Percentiles rank a stretch among this genome's conserved stretches.
phyloP scores from a whole-genome alignment of 2,888 invertebrate species.

The Drosophila fungiperda region DNA sequence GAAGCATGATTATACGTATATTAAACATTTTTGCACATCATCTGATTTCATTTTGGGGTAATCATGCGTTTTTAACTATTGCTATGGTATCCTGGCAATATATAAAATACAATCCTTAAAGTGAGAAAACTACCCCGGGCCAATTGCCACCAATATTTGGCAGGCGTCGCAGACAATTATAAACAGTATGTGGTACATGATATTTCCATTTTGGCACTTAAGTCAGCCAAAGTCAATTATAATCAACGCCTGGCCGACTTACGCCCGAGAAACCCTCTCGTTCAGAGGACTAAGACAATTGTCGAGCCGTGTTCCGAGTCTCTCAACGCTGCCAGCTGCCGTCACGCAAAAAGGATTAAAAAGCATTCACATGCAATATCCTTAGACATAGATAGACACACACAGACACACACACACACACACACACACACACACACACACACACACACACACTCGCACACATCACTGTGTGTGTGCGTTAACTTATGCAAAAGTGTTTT shows the following conservation, averaged over 20 bases:
- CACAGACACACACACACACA: conserved; percentile 3
- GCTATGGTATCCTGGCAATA: conserved; percentile 33
- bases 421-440: not conserved
- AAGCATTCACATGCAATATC: conserved; percentile 55
- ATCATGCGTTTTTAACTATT: conserved; percentile 44
- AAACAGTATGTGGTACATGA: conserved; percentile 78
- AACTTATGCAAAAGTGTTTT: conserved; percentile 76
- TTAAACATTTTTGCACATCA: conserved; percentile 73
- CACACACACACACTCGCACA: not conserved
- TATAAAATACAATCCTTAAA: conserved; percentile 21
- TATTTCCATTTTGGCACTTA: conserved; percentile 85
- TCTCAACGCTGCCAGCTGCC: conserved; percentile 45
- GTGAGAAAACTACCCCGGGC: conserved; percentile 36
- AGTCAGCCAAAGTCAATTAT: conserved; percentile 85
- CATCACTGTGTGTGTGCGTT: conserved; percentile 27
- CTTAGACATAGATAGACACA: conserved; percentile 20
- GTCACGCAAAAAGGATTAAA: conserved; percentile 74
- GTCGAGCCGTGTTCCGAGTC: conserved; percentile 30
- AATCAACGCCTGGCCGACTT: conserved; percentile 65
- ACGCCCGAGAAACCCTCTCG: not conserved
- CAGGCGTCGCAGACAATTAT: conserved; percentile 48
- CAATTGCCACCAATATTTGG: conserved; percentile 8
- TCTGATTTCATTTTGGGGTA: conserved; percentile 69
- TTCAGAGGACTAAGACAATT: conserved; percentile 46
- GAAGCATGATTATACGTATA: conserved; percentile 35